These are phyloP conservation scores for Tipula unca DNA, from an alignment of 2,888 invertebrate species.

Conservation along the genomic window DNA sequence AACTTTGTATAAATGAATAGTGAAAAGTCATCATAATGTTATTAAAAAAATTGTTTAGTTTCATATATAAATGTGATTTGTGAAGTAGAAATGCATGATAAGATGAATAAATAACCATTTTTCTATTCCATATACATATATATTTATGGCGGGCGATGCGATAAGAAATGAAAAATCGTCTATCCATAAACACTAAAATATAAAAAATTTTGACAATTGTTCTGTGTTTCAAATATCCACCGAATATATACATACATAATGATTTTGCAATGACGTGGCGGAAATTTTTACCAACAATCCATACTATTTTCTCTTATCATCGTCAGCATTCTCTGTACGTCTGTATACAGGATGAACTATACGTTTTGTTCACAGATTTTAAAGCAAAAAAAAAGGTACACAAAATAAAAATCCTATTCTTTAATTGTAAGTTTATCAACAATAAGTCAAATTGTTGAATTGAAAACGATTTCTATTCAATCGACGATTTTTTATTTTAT, in stretches of 20 bases:
- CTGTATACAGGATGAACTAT: neutral
- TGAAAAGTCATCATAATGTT: slow-evolving; percentile 14
- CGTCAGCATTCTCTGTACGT: neutral
- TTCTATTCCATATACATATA: neutral
- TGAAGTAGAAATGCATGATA: slow-evolving; percentile 8
- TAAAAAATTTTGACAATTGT: neutral
- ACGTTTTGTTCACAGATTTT: neutral
- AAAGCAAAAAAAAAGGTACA: neutral
- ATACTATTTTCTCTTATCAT: neutral
- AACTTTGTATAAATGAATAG: neutral
- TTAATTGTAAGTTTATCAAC: slow-evolving; percentile 14
- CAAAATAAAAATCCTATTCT: neutral
- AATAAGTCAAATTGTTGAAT: slow-evolving; percentile 10
- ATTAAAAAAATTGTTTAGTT: neutral
- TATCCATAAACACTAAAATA: neutral
- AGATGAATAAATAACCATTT: neutral
- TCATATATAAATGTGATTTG: neutral
- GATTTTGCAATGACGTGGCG: neutral
- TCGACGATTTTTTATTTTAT: neutral
- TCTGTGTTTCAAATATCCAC: neutral
- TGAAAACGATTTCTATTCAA: slow-evolving; percentile 15
- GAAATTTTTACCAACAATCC: neutral
- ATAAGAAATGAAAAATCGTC: slow-evolving; percentile 4
- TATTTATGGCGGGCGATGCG: neutral
- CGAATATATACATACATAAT: neutral